phyloP scores from a whole-genome alignment of 2,113 vertebrate genomes.

The Casuarius casuarius region DNA sequence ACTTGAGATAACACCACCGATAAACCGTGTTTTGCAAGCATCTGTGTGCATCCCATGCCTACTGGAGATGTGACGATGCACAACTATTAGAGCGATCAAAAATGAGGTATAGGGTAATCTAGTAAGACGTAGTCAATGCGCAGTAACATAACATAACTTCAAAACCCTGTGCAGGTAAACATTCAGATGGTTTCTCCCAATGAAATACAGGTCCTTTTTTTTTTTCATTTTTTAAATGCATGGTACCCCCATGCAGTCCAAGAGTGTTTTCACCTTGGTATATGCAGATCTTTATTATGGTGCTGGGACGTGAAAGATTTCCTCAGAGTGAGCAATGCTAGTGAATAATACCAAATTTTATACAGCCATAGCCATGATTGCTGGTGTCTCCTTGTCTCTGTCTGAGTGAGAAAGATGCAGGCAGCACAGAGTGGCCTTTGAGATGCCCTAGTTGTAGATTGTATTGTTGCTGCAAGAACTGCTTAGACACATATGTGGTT shows the following conservation, averaged over 20 bases:
- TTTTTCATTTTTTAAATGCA: neutral
- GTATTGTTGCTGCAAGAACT: neutral
- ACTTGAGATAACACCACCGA: neutral
- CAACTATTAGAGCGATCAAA: neutral
- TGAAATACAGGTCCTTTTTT: neutral
- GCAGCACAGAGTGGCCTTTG: neutral
- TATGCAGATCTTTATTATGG: neutral
- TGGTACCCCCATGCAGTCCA: neutral
- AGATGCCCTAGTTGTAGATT: neutral
- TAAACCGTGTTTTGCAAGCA: neutral
- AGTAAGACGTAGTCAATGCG: neutral
- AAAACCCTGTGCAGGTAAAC: neutral
- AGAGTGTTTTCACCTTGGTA: neutral
- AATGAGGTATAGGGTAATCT: neutral
- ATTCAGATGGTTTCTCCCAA: neutral
- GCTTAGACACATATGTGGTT: neutral
- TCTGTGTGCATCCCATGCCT: neutral
- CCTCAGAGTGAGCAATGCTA: neutral
- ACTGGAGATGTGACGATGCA: neutral
- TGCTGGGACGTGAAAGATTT: neutral
- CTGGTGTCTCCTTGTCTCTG: neutral
- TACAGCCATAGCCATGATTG: neutral
- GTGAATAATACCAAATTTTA: neutral
- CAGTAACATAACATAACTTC: neutral
- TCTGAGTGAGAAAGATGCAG: neutral